Base-by-base conservation (phyloP, 2,888 invertebrate genomes). In the Vannuccia rotundouncinata region DNA sequence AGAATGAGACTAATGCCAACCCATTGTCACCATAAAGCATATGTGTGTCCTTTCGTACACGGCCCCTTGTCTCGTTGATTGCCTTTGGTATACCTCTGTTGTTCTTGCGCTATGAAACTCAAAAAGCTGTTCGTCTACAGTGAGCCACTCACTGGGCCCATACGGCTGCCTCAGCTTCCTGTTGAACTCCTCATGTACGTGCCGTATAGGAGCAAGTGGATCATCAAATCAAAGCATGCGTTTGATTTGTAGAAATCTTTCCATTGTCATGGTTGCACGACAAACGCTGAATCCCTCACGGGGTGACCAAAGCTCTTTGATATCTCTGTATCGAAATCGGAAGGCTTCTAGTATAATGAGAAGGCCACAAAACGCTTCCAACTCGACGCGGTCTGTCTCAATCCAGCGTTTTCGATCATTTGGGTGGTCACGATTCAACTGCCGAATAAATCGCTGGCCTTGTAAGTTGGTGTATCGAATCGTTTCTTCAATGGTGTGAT, bases 221-320 rank as follows among this genome's bases (percentile, higher is more conserved):
- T 75, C 75, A 75, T 75, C 75, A 75, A 75, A 75, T 13, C 75
- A 29, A 10, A 75, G 29, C 27, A 75, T 29, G 13, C 27, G 29
- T 75, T 28, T 75, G 2, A 75, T 75, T 27, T 75, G 75, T 10
- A 75, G 75, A 31, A 75, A 75, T 27, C 75, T 75, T 27, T 75
- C 75, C 2, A 17, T 22, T 5, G 27, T 75, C 75, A 75, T 29
- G 2, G 75, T 75, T 13, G 75, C 29, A 29, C 31, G 29, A 27
- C 75, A 75, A 22, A 75, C 75, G 2, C 27, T n/a, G 29, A 75
- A 75, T 17, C 75, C 75, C 13, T 75, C 31, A 13, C 75, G 10
- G 29, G 29, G 29, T 31, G 29, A 13, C 75, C 75, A 75, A 75
- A 75, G 75, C 31, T 75, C 31, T 10, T 29, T 2, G 17, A 75